Percentiles rank a stretch among this genome's conserved stretches.
phyloP scores from a whole-genome alignment of 1,140 invertebrate genomes.

The Colletes latitarsis region DNA sequence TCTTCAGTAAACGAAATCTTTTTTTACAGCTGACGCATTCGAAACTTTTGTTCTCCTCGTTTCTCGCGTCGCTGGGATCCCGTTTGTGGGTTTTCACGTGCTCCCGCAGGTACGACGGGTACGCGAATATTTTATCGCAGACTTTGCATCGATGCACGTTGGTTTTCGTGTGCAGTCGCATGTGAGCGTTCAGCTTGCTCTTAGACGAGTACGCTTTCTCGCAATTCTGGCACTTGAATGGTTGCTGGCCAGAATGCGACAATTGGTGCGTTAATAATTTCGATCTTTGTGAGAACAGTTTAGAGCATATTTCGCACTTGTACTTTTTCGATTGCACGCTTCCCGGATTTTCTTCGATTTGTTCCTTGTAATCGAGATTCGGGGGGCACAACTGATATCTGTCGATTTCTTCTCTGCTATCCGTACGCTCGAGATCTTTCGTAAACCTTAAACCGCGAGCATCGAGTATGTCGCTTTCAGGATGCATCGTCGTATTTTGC shows the following conservation, averaged over 20 bases:
- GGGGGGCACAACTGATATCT: conserved; percentile 36
- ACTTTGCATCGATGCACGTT: conserved; percentile 77
- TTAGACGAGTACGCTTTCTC: conserved; percentile 76
- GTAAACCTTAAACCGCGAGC: conserved; percentile 39
- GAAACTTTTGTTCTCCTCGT: conserved; percentile 49
- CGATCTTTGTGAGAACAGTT: conserved; percentile 77
- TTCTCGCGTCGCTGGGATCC: conserved; percentile 25
- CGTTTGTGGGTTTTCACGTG: conserved; percentile 74
- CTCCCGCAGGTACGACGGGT: conserved; percentile 78
- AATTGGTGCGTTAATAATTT: conserved; percentile 76
- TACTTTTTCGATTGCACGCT: conserved; percentile 60
- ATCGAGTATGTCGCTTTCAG: conserved; percentile 28
- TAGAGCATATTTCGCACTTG: conserved; percentile 78
- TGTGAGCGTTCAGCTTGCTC: conserved; percentile 78
- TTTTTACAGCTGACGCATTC: conserved; percentile 75
- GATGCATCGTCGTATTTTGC: conserved; percentile 38
- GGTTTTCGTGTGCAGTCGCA: conserved; percentile 74
- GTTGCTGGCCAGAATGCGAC: conserved; percentile 73
- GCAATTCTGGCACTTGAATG: conserved; percentile 75
- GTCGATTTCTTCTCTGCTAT: conserved; percentile 32
- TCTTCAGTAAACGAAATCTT: conserved; percentile 73
- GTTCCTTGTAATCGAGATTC: conserved; percentile 43
- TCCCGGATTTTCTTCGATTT: conserved; percentile 13
- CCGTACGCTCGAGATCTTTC: conserved; percentile 22
- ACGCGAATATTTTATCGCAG: conserved; percentile 78